These are phyloP conservation scores for Nycticebus coucang DNA, from an alignment of 2,113 vertebrate species.

Conservation along the genomic window DNA sequence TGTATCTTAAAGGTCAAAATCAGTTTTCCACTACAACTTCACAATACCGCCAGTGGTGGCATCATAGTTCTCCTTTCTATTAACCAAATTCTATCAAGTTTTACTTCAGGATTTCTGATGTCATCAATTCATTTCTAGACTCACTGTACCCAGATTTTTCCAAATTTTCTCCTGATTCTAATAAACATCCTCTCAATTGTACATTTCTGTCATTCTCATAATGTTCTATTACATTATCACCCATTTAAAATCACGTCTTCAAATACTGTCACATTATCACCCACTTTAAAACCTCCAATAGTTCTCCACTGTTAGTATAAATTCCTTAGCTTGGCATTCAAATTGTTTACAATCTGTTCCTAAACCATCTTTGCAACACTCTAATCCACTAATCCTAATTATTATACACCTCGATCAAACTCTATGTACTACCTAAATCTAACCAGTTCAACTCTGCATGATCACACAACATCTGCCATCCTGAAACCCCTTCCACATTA, in stretches of 20 bases:
- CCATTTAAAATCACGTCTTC: conserved; percentile 7
- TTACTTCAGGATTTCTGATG: conserved; percentile 25
- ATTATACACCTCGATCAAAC: conserved; percentile 1
- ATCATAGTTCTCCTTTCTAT: neutral
- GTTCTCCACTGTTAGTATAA: neutral
- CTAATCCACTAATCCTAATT: conserved; percentile 19
- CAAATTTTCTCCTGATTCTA: neutral
- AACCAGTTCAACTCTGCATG: neutral
- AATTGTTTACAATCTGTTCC: conserved; percentile 11
- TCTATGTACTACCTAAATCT: neutral
- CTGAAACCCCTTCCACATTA: neutral
- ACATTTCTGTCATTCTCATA: neutral
- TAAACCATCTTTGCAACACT: neutral
- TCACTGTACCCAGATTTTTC: neutral
- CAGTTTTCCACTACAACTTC: neutral
- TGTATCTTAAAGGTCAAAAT: neutral
- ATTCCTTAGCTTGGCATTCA: conserved; percentile 21
- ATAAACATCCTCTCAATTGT: neutral
- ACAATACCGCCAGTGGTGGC: neutral
- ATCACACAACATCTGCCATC: neutral
- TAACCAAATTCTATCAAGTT: neutral
- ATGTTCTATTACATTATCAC: conserved; percentile 7
- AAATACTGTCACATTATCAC: conserved; percentile 31
- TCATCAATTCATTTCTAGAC: conserved; percentile 17
- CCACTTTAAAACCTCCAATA: neutral